Evolutionary conservation across 2,888 invertebrate genomes (phyloP), one percentile per base, ranked within the genome.

Genomic region (Sturmia bella): DNA sequence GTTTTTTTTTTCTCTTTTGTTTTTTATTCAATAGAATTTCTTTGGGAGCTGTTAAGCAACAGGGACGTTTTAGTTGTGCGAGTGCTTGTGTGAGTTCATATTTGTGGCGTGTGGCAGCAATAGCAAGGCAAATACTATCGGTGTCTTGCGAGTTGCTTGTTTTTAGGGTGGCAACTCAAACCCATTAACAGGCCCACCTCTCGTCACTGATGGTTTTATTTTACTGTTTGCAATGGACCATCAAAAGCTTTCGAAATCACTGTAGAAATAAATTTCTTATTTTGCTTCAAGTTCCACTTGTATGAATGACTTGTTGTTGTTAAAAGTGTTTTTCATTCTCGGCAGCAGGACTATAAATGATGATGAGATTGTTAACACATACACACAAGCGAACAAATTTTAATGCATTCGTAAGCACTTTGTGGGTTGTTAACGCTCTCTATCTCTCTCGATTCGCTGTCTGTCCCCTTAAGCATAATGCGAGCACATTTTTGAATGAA

Each of bases 371-470:
- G 27, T 64, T 27, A 48, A 64, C 56, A 56, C 64, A 74, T 21
- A 64, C 63, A 48, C 0, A n/a, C 27, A 6, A 12, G 41, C 11
- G 19, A 32, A 70, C 48, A n/a, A n/a, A n/a, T n/a, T 75, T 56
- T 75, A 70, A 57, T 75, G 66, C 63, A 56, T 80, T 75, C 83
- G 85, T 86, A 87, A 89, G 89, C 90, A 89, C 89, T 90, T 90
- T 90, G 89, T 86, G 89, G 89, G 88, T 89, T 89, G 90, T 89
- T 90, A 88, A 87, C 86, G n/a, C n/a, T n/a, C n/a, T n/a, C n/a
- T n/a, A n/a, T n/a, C n/a, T n/a, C n/a, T n/a, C n/a, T n/a, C n/a
- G n/a, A n/a, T n/a, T n/a, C n/a, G n/a, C n/a, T n/a, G n/a, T 86
- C 27, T 61, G 87, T 87, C 86, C 88, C 87, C 88, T 69, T 89